Base-by-base conservation (phyloP, 1,140 invertebrate genomes). In the Pentalonia nigronervosa region DNA sequence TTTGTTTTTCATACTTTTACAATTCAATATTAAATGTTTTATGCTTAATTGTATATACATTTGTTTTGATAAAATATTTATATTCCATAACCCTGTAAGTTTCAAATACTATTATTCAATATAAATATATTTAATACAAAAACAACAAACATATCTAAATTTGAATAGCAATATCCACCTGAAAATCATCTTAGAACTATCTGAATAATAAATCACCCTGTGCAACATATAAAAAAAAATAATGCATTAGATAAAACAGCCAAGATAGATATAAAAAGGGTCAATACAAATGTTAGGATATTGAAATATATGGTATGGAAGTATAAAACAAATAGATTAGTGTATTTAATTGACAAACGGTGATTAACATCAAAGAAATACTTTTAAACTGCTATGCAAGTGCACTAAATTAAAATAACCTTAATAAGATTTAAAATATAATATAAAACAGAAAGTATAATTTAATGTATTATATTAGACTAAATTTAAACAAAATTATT, bases 11-110 rank as follows among this genome's bases (percentile, higher is more conserved):
- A 25, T 50, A 8, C 20, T 88, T 23, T 53, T 21, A 88, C 6
- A 88, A 21, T 89, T 89, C 21, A 53, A 50, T 53, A 89, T 8
- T 34, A n/a, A 88, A 50, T 87, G 41, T 47, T 87, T 20, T n/a
- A 90, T 21, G 23, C 3, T 90, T 25, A 2, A 9, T 36, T 90
- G 34, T 90, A 36, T 50, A 47, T 36, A 83, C 36, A 83, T 83
- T 83, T 76, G 14, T 76, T 81, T 86, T 4, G 11, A 30, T 90
- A 56, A 90, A 48, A 56, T 56, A 36, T 90, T 36, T 56, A 56
- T 25, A 56, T 34, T 90, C 48, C n/a, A 56, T 21, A 90, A 90
- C 88, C 48, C 88, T 90, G 88, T 56, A 14, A 56, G 34, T 56
- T 56, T 90, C 48, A 56, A 56, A 4, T 20, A 25, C 4, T 90